Conservation (phyloP, 2,113 vertebrate species). For the Laticauda laticaudata region DNA sequence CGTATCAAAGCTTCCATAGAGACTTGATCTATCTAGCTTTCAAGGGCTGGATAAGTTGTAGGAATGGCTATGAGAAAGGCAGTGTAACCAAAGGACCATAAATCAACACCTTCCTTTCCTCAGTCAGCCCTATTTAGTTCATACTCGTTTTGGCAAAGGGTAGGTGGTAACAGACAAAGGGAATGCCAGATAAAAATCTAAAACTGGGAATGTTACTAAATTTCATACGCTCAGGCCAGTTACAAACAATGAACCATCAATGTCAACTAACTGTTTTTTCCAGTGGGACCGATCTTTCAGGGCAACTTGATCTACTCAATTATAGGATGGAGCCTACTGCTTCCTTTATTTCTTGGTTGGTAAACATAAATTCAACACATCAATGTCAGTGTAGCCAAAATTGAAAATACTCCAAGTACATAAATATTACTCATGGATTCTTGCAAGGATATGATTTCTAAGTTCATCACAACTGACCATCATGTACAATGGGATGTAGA, state of each 20-base stretch:
- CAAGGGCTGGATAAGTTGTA: neutral
- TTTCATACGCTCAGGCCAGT: neutral
- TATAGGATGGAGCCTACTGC: too few relatives aligned
- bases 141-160: constrained; percentile 51
- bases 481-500: neutral
- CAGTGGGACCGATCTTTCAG: too few relatives aligned
- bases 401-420: neutral
- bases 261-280: too few relatives aligned
- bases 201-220: neutral
- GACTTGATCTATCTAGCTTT: neutral
- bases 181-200: neutral
- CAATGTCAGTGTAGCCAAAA: neutral
- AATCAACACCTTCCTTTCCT: too few relatives aligned
- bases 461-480: neutral
- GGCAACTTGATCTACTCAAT: too few relatives aligned
- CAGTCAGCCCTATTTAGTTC: neutral
- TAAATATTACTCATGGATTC: neutral
- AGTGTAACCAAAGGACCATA: neutral
- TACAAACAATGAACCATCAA: neutral
- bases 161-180: constrained; percentile 27
- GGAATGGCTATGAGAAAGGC: neutral
- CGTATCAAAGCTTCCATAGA: too few relatives aligned
- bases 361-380: too few relatives aligned
- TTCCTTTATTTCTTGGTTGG: too few relatives aligned
- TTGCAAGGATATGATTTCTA: neutral